phyloP scores from a whole-genome alignment of 2,113 vertebrate genomes.

The Cyprinodon brontotheroides region DNA sequence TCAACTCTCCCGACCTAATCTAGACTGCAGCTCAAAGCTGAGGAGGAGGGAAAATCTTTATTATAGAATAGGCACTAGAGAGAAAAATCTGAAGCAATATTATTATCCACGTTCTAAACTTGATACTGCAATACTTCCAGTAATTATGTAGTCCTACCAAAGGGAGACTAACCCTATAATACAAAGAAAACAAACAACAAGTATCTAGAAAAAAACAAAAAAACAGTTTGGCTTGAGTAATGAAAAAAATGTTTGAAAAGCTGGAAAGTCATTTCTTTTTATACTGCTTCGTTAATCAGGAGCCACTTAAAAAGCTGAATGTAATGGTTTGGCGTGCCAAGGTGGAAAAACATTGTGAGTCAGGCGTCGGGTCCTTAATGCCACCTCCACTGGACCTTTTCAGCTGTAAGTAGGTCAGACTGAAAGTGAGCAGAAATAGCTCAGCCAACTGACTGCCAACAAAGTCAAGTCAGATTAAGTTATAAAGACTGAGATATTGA shows the following conservation, averaged over 20 bases:
- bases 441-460: slow-evolving; percentile 15
- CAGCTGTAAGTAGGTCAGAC: slow-evolving; percentile 68
- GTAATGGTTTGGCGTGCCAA: background rate
- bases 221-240: background rate
- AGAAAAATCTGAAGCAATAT: too few relatives aligned
- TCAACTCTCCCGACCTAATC: too few relatives aligned
- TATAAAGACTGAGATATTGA: background rate
- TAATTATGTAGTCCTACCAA: too few relatives aligned
- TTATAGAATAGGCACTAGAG: too few relatives aligned
- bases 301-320: slow-evolving; percentile 4
- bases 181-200: too few relatives aligned
- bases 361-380: slow-evolving; percentile 24
- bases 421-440: slow-evolving; percentile 46
- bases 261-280: background rate
- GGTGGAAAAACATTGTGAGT: background rate
- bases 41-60: too few relatives aligned
- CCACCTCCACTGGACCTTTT: slow-evolving; percentile 42
- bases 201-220: background rate
- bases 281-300: background rate
- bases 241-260: background rate
- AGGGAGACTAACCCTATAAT: too few relatives aligned
- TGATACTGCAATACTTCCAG: too few relatives aligned
- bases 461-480: background rate
- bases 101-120: too few relatives aligned
- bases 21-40: too few relatives aligned